These are phyloP conservation scores for Periphyllus acericola DNA, from an alignment of 2,888 invertebrate species.

Conservation along the genomic window DNA sequence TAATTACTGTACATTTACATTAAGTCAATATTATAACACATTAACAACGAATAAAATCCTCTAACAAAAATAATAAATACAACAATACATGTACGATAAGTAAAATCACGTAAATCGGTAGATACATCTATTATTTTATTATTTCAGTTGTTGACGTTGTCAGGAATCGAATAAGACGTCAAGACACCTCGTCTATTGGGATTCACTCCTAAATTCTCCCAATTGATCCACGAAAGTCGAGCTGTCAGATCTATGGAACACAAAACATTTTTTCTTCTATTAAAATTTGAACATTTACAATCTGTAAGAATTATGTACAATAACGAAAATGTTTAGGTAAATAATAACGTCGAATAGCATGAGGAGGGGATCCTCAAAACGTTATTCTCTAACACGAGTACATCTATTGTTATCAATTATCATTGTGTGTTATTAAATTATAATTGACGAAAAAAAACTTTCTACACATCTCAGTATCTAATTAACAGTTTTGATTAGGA, in stretches of 20 bases:
- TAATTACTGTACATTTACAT: neutral
- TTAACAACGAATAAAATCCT: constrained; percentile 15
- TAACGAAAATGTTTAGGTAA: too few relatives aligned
- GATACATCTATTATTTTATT: neutral
- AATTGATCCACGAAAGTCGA: constrained; percentile 97
- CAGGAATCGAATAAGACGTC: constrained; percentile 53
- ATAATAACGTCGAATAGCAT: too few relatives aligned
- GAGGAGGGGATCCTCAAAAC: too few relatives aligned
- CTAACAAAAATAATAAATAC: neutral
- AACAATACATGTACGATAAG: neutral
- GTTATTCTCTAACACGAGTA: neutral
- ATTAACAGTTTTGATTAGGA: too few relatives aligned
- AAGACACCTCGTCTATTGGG: constrained; percentile 80
- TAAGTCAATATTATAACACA: neutral
- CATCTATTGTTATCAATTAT: too few relatives aligned
- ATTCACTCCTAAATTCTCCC: constrained; percentile 96
- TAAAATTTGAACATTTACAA: too few relatives aligned
- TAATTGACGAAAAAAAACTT: too few relatives aligned
- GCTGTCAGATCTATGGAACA: constrained; percentile 86
- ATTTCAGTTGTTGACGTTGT: constrained; percentile 36
- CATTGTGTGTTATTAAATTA: too few relatives aligned
- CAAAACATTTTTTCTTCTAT: too few relatives aligned
- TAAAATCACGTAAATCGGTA: neutral
- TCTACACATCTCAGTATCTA: too few relatives aligned
- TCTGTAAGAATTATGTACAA: too few relatives aligned